Conservation (phyloP, 1,140 invertebrate species). For the Drosophila bifasciata region DNA sequence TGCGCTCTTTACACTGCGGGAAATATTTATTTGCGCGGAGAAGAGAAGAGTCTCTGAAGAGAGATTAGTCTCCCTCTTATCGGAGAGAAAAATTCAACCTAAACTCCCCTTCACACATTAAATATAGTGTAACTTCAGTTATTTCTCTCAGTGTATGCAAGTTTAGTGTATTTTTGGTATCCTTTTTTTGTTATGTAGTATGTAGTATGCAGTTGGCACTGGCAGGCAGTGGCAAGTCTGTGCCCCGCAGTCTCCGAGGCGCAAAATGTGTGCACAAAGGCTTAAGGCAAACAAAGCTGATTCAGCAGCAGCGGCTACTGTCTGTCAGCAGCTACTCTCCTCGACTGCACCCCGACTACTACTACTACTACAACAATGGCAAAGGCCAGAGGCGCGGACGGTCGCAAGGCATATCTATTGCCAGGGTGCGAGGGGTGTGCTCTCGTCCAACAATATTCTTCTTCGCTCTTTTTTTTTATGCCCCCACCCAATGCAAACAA, state of each 20-base stretch:
- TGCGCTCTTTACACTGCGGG: conserved; percentile 16
- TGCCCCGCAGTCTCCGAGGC: conserved; percentile 52
- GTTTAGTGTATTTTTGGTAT: conserved; percentile 65
- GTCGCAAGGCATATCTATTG: conserved; percentile 53
- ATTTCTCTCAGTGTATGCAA: conserved; percentile 19
- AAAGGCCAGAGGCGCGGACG: conserved; percentile 36
- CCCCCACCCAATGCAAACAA: conserved; percentile 72
- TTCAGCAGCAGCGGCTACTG: conserved; percentile 63
- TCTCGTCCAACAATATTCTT: conserved; percentile 1
- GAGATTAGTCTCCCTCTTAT: too few relatives aligned
- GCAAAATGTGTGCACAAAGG: conserved; percentile 83
- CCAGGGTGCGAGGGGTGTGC: conserved; percentile 10
- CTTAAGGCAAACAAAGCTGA: conserved; percentile 83
- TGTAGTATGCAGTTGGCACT: conserved; percentile 61
- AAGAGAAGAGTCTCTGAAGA: too few relatives aligned
- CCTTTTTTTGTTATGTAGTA: conserved; percentile 28
- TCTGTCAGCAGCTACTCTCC: conserved; percentile 68
- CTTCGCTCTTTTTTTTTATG: conserved; percentile 50
- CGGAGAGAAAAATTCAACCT: too few relatives aligned
- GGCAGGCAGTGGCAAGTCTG: too few relatives aligned
- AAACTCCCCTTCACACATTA: too few relatives aligned
- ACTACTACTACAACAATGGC: conserved; percentile 47
- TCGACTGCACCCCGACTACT: conserved; percentile 68
- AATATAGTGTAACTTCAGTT: not conserved
- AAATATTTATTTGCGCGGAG: too few relatives aligned